Conservation (phyloP, 2,113 vertebrate genomes). For the Struthidea cinerea region DNA sequence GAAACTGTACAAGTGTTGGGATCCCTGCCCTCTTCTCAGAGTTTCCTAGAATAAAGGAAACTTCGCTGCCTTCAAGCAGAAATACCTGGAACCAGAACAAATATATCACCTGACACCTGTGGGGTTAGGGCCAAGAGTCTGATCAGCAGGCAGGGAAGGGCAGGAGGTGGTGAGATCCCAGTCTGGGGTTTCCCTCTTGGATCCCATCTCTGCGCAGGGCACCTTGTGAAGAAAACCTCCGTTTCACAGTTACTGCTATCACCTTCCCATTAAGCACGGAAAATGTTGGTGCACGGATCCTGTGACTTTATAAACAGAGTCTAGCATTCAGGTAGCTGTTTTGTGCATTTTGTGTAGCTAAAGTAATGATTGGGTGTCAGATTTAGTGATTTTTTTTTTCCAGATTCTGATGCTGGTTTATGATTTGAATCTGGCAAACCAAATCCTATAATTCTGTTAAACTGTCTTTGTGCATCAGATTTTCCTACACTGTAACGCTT, state of each 20-base stretch:
- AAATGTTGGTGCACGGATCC: neutral
- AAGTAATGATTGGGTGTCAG: neutral
- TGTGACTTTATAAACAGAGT: neutral
- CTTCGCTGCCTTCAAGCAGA: neutral
- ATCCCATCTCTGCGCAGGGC: neutral
- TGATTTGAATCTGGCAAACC: neutral
- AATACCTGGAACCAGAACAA: neutral
- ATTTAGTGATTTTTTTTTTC: neutral
- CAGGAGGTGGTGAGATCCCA: neutral
- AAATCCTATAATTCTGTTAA: neutral
- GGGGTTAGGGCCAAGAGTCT: neutral
- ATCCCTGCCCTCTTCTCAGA: neutral
- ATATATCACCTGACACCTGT: fast-evolving
- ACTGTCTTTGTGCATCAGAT: neutral
- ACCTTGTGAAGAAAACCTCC: neutral
- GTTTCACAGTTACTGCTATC: neutral
- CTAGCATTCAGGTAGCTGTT: neutral
- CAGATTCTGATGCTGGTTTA: neutral
- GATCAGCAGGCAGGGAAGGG: neutral
- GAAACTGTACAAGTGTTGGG: neutral
- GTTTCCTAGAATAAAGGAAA: neutral
- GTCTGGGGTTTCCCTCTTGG: neutral
- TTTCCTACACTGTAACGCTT: neutral
- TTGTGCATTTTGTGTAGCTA: neutral
- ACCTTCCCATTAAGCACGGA: neutral